phyloP scores from a whole-genome alignment of 2,797 vertebrate genomes.

The Propithecus deckenii region DNA sequence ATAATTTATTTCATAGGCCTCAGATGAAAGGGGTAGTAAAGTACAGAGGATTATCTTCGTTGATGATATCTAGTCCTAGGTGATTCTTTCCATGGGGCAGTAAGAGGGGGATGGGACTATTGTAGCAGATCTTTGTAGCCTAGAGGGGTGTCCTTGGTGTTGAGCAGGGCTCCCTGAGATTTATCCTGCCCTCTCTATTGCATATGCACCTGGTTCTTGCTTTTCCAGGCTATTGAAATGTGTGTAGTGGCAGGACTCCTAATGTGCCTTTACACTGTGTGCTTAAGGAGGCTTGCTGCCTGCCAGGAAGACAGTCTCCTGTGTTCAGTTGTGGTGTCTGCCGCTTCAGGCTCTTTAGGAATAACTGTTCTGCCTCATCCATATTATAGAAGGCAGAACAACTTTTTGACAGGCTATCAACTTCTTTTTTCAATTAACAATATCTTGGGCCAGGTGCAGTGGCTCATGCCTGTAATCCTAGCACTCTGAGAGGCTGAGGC shows the following conservation, averaged over 20 bases:
- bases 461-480: too few relatives aligned
- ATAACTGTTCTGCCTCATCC: background rate
- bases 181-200: background rate
- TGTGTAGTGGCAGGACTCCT: background rate
- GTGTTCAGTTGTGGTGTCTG: background rate
- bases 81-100: background rate
- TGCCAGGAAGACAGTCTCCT: background rate
- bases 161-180: background rate
- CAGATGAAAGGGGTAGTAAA: background rate
- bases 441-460: background rate
- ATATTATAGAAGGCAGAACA: background rate
- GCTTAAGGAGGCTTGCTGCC: background rate
- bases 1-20: constrained; percentile 24
- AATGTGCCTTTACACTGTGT: background rate
- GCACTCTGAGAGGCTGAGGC: too few relatives aligned
- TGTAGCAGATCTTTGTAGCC: background rate
- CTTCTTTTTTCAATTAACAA: background rate
- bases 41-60: constrained; percentile 20
- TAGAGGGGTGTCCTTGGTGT: background rate
- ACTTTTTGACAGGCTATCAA: background rate
- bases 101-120: background rate
- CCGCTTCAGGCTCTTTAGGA: background rate
- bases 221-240: background rate
- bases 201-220: background rate
- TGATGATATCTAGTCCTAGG: background rate